phyloP scores from a whole-genome alignment of 2,113 vertebrate species.

The Labeo catla region DNA sequence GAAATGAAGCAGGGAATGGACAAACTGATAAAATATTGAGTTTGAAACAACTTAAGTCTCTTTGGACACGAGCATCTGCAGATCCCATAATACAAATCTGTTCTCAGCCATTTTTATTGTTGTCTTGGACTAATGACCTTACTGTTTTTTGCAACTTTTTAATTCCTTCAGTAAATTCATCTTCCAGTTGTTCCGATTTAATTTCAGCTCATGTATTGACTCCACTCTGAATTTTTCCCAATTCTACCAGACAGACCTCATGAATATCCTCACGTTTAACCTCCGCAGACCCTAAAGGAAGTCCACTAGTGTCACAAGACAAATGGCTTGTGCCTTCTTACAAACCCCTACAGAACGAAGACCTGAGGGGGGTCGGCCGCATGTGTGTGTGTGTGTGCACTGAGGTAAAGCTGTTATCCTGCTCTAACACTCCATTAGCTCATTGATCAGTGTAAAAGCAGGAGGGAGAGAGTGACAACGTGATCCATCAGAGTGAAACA shows the following conservation, averaged over 20 bases:
- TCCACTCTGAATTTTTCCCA: not conserved
- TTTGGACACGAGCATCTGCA: not conserved
- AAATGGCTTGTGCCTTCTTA: slow-evolving; percentile 12
- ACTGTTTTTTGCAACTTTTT: not conserved
- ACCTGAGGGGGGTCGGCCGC: slow-evolving; percentile 12
- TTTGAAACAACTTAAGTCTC: not conserved
- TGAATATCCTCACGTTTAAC: slow-evolving; percentile 11
- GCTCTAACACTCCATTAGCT: slow-evolving; percentile 51
- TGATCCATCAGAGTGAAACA: slow-evolving; percentile 34
- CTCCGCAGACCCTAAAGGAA: slow-evolving; percentile 23
- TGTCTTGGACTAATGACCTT: not conserved
- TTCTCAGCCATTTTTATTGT: not conserved
- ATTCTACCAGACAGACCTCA: not conserved
- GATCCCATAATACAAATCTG: not conserved
- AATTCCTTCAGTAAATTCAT: not conserved
- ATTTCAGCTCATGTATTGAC: not conserved
- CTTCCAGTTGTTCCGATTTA: not conserved
- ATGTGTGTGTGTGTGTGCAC: slow-evolving; percentile 6
- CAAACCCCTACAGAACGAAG: slow-evolving; percentile 33
- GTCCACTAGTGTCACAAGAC: slow-evolving; percentile 14
- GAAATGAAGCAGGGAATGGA: not conserved
- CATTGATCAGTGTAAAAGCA: slow-evolving; percentile 51
- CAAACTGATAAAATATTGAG: not conserved
- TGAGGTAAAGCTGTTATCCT: slow-evolving; percentile 45
- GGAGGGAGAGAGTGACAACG: slow-evolving; percentile 63